Evolutionary conservation across 1,140 invertebrate genomes (phyloP).

Genomic region (Semibalanus balanoides): DNA sequence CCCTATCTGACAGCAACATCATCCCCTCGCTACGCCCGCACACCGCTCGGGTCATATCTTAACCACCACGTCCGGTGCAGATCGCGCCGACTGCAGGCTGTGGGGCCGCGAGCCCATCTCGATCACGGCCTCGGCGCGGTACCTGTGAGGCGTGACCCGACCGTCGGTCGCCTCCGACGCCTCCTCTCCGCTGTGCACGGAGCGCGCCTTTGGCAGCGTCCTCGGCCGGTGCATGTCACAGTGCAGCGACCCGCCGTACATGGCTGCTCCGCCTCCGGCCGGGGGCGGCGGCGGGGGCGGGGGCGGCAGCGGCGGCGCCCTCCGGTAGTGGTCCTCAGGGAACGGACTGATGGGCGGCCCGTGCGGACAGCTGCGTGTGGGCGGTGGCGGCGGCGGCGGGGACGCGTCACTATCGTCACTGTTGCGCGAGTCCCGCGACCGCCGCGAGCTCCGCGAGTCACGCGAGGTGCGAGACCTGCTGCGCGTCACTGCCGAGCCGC

Average conservation of each 20-base stretch:
- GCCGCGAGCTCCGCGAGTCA: background rate
- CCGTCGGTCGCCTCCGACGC: no score
- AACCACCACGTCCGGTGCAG: background rate
- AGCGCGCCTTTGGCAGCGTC: no score
- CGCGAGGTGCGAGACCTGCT: background rate
- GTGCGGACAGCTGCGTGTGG: background rate
- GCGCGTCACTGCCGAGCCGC: no score
- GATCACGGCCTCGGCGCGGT: background rate
- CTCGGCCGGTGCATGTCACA: slow-evolving; percentile 18
- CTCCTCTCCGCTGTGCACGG: no score
- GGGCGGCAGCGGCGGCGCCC: slow-evolving; percentile 11
- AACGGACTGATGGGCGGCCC: background rate
- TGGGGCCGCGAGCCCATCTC: background rate
- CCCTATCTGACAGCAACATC: no score
- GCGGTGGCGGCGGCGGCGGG: no score
- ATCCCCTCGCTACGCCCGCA: no score
- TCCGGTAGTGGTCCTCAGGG: slow-evolving; percentile 5
- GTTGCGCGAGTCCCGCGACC: no score
- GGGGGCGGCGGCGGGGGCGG: slow-evolving; percentile 14
- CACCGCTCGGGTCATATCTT: background rate
- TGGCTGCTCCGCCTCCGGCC: background rate
- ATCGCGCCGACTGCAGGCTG: background rate
- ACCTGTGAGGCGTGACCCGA: background rate
- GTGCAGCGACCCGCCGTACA: slow-evolving; percentile 10
- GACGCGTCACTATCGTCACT: background rate